Conservation (phyloP, 2,113 vertebrate species). For the Pterocles orientalis region DNA sequence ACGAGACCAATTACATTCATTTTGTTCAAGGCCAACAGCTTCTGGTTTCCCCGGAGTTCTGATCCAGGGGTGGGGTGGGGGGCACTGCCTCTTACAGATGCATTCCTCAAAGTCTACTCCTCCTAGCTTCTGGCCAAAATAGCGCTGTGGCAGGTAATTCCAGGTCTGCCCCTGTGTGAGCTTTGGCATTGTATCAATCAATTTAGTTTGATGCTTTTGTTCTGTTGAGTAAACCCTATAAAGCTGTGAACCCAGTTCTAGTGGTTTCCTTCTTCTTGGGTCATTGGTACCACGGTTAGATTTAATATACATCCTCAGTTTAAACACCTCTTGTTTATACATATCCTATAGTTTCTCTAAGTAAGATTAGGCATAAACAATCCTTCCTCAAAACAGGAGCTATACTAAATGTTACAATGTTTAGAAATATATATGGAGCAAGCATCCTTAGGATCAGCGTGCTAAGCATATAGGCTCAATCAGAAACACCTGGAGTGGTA, state of each 20-base stretch:
- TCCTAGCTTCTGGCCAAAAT: not conserved
- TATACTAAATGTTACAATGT: not conserved
- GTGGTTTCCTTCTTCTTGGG: not conserved
- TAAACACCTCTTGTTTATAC: not conserved
- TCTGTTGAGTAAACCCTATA: not conserved
- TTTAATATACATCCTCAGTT: not conserved
- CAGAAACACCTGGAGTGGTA: not conserved
- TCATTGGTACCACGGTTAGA: not conserved
- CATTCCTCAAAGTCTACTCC: not conserved
- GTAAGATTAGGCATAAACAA: not conserved
- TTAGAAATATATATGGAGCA: not conserved
- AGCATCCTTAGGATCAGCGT: not conserved
- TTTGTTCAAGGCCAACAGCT: conserved; percentile 16
- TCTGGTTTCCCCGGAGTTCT: not conserved
- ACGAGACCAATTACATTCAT: not conserved
- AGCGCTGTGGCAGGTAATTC: not conserved
- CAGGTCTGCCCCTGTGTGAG: not conserved
- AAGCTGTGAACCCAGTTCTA: not conserved
- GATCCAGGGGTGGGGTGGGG: accelerated
- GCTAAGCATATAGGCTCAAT: not conserved
- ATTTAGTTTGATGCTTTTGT: not conserved
- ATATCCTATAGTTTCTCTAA: not conserved
- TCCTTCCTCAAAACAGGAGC: not conserved
- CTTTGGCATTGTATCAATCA: not conserved
- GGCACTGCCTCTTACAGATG: not conserved